Evolutionary conservation across 2,113 vertebrate genomes (phyloP).

Genomic region (Corapipo altera): DNA sequence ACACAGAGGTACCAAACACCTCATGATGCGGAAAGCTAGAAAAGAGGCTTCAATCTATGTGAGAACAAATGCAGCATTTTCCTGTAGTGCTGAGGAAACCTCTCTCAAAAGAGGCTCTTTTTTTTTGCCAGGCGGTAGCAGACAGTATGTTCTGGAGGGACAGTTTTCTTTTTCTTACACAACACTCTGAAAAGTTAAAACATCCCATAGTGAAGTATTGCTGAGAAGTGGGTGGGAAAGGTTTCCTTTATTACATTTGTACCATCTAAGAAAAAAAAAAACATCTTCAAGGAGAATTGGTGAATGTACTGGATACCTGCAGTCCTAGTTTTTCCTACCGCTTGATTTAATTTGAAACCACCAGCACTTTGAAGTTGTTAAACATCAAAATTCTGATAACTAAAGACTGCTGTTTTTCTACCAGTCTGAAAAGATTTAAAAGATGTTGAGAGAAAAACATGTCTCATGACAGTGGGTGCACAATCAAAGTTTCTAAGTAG

Average conservation of each 20-base stretch:
- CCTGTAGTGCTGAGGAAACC: neutral
- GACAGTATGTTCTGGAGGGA: neutral
- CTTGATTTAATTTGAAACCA: conserved; percentile 50
- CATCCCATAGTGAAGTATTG: neutral
- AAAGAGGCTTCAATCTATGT: neutral
- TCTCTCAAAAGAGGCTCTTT: neutral
- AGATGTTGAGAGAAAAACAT: conserved; percentile 48
- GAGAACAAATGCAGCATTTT: neutral
- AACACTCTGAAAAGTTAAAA: neutral
- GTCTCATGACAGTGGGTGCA: conserved; percentile 44
- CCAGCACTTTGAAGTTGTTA: conserved; percentile 61
- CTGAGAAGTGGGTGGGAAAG: neutral
- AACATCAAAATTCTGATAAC: conserved; percentile 54
- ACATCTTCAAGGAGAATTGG: conserved; percentile 51
- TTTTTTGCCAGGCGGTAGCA: neutral
- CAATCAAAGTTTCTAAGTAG: conserved; percentile 66
- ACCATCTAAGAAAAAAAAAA: neutral
- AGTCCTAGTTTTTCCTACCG: conserved; percentile 37
- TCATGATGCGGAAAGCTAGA: neutral
- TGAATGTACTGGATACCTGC: conserved; percentile 13
- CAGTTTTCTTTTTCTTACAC: neutral
- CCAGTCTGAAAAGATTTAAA: conserved; percentile 63
- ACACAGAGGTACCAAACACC: neutral
- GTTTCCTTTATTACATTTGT: neutral
- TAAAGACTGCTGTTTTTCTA: conserved; percentile 49